phyloP scores from a whole-genome alignment of 2,113 vertebrate genomes.

The Machaerirhynchus nigripectus region DNA sequence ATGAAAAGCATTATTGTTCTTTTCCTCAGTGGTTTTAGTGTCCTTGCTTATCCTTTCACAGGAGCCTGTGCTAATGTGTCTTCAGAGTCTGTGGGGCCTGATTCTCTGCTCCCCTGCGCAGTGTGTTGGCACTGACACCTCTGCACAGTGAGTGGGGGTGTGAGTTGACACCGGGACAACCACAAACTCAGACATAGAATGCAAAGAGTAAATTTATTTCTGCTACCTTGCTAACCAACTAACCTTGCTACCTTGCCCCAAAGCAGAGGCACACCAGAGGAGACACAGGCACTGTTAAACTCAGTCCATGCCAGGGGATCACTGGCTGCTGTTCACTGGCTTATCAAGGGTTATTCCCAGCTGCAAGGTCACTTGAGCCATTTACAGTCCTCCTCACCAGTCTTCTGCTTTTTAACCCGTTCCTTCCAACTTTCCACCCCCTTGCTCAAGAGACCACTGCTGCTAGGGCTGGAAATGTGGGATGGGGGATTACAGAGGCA shows the following conservation, averaged over 20 bases:
- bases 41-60: conserved; percentile 41
- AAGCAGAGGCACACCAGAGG: not conserved
- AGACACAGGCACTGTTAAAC: not conserved
- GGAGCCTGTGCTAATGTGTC: not conserved
- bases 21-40: conserved; percentile 41
- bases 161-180: not conserved
- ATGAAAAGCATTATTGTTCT: conserved; percentile 63
- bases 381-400: not conserved
- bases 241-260: too few relatives aligned
- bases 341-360: not conserved
- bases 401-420: not conserved
- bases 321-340: not conserved
- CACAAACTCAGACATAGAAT: not conserved
- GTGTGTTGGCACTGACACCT: conserved; percentile 3
- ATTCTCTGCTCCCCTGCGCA: not conserved
- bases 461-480: not conserved
- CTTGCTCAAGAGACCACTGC: not conserved
- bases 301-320: not conserved
- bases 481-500: not conserved
- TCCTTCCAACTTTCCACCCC: not conserved
- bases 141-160: not conserved
- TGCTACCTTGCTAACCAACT: not conserved
- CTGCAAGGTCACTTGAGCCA: not conserved
- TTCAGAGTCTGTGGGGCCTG: not conserved
- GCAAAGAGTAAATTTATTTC: not conserved